Evolutionary conservation across 2,888 invertebrate species (phyloP).

Genomic region (Drosophila anomalata): DNA sequence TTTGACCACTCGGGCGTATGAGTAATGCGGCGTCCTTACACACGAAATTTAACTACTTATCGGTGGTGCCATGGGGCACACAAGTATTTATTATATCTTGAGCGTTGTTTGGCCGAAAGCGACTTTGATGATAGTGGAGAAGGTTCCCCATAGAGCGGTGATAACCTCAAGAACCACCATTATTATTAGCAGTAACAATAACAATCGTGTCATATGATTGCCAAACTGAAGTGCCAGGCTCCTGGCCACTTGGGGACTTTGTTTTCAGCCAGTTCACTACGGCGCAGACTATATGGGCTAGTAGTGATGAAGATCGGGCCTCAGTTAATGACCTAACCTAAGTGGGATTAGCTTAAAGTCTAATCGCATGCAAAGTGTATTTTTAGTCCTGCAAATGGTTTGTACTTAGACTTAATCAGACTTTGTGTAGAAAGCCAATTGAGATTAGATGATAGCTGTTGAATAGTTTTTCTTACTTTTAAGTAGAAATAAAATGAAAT

Average conservation of each 20-base stretch:
- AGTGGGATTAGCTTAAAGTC: conserved; percentile 29
- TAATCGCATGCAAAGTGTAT: conserved; percentile 17
- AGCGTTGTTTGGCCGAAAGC: conserved; percentile 22
- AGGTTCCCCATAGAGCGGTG: conserved; percentile 22
- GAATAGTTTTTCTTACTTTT: not conserved
- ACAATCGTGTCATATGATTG: conserved; percentile 51
- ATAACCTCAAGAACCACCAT: conserved; percentile 39
- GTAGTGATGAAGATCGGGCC: not conserved
- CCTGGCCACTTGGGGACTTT: conserved; percentile 14
- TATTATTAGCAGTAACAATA: conserved; percentile 35
- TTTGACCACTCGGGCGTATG: conserved; percentile 54
- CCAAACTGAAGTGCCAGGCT: conserved; percentile 13
- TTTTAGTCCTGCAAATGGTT: not conserved
- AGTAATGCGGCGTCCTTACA: conserved; percentile 50
- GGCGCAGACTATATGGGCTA: not conserved
- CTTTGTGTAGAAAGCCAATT: not conserved
- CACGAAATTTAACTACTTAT: conserved; percentile 47
- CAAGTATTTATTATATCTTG: conserved; percentile 37
- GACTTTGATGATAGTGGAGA: conserved; percentile 38
- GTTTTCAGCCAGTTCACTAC: not conserved
- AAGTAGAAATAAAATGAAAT: not conserved
- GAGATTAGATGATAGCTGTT: not conserved
- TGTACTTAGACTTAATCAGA: not conserved
- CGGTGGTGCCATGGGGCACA: conserved; percentile 5
- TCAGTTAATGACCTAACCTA: conserved; percentile 48